phyloP scores from a whole-genome alignment of 2,113 vertebrate genomes.

The Mastomys natalensis region DNA sequence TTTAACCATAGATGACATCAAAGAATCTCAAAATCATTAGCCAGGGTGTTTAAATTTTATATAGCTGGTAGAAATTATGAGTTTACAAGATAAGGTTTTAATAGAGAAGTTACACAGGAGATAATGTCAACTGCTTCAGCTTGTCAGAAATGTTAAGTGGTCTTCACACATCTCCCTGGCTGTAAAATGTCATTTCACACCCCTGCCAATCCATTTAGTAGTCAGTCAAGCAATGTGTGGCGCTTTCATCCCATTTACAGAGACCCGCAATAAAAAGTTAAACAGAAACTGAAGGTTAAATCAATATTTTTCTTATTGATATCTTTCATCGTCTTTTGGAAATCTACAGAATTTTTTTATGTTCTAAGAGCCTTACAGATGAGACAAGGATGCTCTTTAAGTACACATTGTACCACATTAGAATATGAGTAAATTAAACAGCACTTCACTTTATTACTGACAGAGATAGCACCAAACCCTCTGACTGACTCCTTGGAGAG shows the following conservation, averaged over 20 bases:
- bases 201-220: constrained; percentile 44
- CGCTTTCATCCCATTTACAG: constrained; percentile 55
- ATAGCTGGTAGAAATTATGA: constrained; percentile 65
- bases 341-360: neutral
- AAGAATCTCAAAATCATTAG: constrained; percentile 35
- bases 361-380: neutral
- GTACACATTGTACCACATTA: neutral
- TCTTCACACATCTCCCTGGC: constrained; percentile 52
- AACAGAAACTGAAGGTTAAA: neutral
- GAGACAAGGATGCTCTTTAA: neutral
- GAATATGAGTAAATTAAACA: neutral
- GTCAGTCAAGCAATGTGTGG: constrained; percentile 50
- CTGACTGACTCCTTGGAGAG: neutral
- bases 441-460: neutral
- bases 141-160: constrained; percentile 72
- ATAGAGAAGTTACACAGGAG: constrained; percentile 41
- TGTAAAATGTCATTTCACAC: constrained; percentile 70
- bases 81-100: constrained; percentile 49
- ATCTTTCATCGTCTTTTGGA: neutral
- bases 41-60: constrained; percentile 45
- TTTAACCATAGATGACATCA: neutral
- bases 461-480: neutral
- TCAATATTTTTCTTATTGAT: neutral
- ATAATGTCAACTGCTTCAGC: constrained; percentile 70
- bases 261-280: neutral